Conservation (phyloP, 2,113 vertebrate genomes). For the Salvator merianae region DNA sequence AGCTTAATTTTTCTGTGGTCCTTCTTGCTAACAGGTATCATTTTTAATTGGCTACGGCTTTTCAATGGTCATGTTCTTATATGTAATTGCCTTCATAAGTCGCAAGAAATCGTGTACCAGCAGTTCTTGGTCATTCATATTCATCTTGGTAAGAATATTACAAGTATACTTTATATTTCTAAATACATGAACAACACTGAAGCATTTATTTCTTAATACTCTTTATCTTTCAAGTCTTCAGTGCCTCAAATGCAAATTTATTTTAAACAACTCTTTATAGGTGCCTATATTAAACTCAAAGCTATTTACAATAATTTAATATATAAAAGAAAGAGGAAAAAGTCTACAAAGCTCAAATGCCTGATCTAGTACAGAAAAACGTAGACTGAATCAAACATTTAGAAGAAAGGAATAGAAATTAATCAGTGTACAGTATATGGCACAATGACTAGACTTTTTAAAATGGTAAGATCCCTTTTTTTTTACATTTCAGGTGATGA, state of each 20-base stretch:
- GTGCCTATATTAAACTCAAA: too few species aligned
- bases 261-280: too few species aligned
- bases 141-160: conserved; percentile 80
- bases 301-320: too few species aligned
- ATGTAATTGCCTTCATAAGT: conserved; percentile 81
- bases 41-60: conserved; percentile 77
- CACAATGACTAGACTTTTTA: not conserved
- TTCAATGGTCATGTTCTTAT: conserved; percentile 81
- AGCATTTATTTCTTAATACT: not conserved
- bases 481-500: conserved; percentile 42
- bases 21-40: conserved; percentile 67
- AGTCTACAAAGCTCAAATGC: too few species aligned
- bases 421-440: too few species aligned
- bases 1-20: not conserved
- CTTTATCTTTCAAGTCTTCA: not conserved
- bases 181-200: not conserved
- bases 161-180: not conserved
- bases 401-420: not conserved
- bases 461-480: not conserved
- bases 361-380: not conserved
- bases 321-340: too few species aligned
- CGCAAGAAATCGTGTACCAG: conserved; percentile 78
- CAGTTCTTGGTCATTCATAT: conserved; percentile 81
- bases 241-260: too few species aligned
- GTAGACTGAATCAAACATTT: not conserved